These are phyloP conservation scores for Cyclina sinensis DNA, from an alignment of 1,140 invertebrate genomes.

Conservation along the genomic window DNA sequence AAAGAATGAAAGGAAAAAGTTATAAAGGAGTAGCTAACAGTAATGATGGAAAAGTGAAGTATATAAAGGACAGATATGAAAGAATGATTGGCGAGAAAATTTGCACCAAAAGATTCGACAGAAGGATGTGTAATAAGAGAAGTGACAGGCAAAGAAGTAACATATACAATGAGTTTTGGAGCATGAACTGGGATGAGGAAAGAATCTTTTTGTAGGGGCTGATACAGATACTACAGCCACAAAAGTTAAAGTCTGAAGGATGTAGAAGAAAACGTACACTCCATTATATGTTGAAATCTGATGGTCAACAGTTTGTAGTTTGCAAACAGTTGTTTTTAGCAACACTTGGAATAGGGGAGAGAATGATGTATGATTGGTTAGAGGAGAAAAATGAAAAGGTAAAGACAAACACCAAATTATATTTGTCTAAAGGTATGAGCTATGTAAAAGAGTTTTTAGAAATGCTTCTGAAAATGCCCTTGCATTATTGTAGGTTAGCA, in stretches of 20 bases:
- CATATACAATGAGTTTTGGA: background rate
- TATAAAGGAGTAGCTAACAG: conserved; percentile 14
- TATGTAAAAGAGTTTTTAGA: background rate
- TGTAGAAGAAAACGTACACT: conserved; percentile 18
- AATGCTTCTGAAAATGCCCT: background rate
- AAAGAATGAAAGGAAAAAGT: no score
- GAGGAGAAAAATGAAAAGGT: background rate
- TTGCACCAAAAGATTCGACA: conserved; percentile 2
- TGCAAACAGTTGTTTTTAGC: conserved; percentile 26
- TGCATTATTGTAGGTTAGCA: conserved; percentile 18
- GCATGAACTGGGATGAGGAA: background rate
- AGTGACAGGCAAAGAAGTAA: conserved; percentile 13
- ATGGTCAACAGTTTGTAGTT: no score
- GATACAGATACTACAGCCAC: background rate
- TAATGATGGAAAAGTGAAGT: conserved; percentile 8
- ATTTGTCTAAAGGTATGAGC: background rate
- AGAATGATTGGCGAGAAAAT: background rate
- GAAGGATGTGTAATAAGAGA: conserved; percentile 8
- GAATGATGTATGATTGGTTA: no score
- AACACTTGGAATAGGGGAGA: no score
- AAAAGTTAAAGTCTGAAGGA: background rate
- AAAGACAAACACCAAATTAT: background rate
- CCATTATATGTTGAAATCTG: background rate
- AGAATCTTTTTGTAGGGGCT: background rate
- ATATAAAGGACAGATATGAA: background rate